Evolutionary conservation across 2,888 invertebrate species (phyloP).

Genomic region (Euphydryas editha): DNA sequence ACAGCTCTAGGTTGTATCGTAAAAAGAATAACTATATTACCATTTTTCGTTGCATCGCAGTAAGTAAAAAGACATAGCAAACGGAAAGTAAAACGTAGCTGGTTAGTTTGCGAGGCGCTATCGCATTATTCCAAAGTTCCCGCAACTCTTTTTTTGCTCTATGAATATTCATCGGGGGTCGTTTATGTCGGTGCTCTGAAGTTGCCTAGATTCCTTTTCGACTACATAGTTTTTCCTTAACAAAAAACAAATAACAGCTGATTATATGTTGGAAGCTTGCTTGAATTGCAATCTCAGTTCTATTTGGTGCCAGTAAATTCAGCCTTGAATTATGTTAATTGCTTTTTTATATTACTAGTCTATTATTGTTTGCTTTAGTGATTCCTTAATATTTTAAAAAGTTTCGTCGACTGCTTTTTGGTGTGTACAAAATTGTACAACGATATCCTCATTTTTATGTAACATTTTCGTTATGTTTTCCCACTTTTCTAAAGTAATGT

Average conservation of each 20-base stretch:
- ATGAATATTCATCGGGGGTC: constrained; percentile 38
- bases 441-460: background rate
- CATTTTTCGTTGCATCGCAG: background rate
- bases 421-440: background rate
- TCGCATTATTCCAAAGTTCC: constrained; percentile 30
- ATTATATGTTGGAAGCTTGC: constrained; percentile 17
- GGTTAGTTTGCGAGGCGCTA: constrained; percentile 22
- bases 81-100: constrained; percentile 8
- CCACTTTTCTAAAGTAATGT: constrained; percentile 7
- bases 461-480: background rate
- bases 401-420: background rate
- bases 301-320: constrained; percentile 21
- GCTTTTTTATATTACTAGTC: constrained; percentile 10
- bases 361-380: constrained; percentile 2
- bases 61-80: constrained; percentile 2
- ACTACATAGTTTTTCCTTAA: constrained; percentile 21
- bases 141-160: constrained; percentile 35
- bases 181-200: constrained; percentile 34
- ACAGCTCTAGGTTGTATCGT: background rate
- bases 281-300: constrained; percentile 18
- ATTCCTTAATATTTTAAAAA: background rate
- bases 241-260: constrained; percentile 27
- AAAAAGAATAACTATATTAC: background rate
- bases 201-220: constrained; percentile 26
- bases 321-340: constrained; percentile 19